Evolutionary conservation across 2,113 vertebrate genomes (phyloP).

Genomic region (Pachyramphus minor): DNA sequence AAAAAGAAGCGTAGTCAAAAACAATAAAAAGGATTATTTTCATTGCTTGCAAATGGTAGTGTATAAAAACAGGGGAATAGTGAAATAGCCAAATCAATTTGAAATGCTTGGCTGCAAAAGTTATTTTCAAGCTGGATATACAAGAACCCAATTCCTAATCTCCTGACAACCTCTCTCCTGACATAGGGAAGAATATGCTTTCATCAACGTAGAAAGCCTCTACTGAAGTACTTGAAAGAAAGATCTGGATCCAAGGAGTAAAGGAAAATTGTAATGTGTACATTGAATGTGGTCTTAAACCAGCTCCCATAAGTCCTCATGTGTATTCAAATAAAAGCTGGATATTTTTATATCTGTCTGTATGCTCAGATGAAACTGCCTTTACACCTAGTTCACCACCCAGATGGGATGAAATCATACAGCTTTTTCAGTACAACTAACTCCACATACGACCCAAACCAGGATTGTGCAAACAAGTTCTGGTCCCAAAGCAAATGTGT

Average conservation of each 20-base stretch:
- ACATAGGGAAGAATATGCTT: not conserved
- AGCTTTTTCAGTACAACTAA: not conserved
- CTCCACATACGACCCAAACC: not conserved
- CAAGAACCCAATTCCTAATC: slow-evolving; percentile 8
- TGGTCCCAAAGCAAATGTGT: not conserved
- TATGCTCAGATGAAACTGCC: not conserved
- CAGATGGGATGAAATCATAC: not conserved
- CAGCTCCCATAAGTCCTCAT: not conserved
- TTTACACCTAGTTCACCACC: not conserved
- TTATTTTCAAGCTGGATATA: slow-evolving; percentile 26
- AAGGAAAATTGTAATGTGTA: not conserved
- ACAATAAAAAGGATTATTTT: not conserved
- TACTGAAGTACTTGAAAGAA: not conserved
- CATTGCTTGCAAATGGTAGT: not conserved
- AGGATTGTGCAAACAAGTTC: not conserved
- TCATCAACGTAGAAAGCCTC: slow-evolving; percentile 16
- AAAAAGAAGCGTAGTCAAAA: not conserved
- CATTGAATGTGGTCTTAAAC: not conserved
- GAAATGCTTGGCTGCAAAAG: slow-evolving; percentile 33
- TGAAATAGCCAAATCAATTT: slow-evolving; percentile 45
- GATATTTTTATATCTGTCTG: not conserved
- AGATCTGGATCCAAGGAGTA: not conserved
- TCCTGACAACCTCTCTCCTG: slow-evolving; percentile 16
- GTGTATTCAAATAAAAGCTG: not conserved
- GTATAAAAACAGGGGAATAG: slow-evolving; percentile 8